These are phyloP conservation scores for Conger conger DNA, from an alignment of 2,113 vertebrate species.

Conservation along the genomic window DNA sequence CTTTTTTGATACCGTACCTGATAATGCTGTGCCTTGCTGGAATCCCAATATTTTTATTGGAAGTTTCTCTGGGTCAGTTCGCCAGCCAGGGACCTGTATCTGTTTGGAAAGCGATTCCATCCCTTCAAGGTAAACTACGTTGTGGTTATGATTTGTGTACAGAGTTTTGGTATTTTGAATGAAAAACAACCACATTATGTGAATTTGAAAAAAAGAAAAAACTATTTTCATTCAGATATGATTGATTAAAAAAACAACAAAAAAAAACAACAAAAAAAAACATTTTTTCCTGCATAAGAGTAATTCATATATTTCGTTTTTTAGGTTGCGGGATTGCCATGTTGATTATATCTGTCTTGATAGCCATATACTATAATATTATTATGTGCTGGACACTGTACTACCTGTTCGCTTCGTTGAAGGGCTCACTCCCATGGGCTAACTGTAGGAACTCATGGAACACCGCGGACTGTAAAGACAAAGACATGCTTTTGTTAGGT, in stretches of 20 bases:
- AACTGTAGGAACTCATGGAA: conserved; percentile 97
- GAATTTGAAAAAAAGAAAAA: neutral
- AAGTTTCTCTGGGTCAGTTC: conserved; percentile 95
- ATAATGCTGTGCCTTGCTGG: conserved; percentile 95
- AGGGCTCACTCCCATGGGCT: conserved; percentile 92
- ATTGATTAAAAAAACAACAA: too few relatives aligned
- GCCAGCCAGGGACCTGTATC: conserved; percentile 97
- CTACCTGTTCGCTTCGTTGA: conserved; percentile 98
- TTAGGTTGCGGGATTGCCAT: conserved; percentile 98
- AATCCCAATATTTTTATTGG: conserved; percentile 93
- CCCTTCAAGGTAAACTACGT: conserved; percentile 87
- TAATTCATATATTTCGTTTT: conserved; percentile 76
- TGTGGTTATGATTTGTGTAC: neutral
- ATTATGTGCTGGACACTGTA: conserved; percentile 99
- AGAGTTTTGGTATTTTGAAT: neutral
- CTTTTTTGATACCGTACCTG: conserved; percentile 96
- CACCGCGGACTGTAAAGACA: conserved; percentile 95
- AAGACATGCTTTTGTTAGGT: conserved; percentile 93
- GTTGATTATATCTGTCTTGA: conserved; percentile 98
- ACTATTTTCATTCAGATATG: neutral
- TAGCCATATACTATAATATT: conserved; percentile 99
- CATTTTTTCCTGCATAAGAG: conserved; percentile 60
- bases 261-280: too few relatives aligned
- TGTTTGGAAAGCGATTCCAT: conserved; percentile 98
- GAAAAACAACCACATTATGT: neutral